A percentile compares a stretch with the other conserved stretches of the same genome.
These are phyloP conservation scores for Dugesia japonica DNA, from an alignment of 2,888 invertebrate species.

Conservation along the genomic window DNA sequence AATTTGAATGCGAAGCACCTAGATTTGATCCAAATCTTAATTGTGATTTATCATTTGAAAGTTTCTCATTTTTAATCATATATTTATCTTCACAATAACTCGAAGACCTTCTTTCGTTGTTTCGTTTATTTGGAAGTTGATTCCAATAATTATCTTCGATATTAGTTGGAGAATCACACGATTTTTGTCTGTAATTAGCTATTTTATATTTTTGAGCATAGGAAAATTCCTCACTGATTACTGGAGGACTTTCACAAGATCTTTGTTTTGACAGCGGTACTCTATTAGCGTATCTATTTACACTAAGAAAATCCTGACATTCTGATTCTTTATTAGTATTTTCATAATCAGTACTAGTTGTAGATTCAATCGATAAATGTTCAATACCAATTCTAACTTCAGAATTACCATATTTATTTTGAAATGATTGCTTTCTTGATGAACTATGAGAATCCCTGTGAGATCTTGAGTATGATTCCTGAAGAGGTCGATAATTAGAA, in stretches of 20 bases:
- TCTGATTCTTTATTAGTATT: background rate
- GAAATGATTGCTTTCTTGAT: background rate
- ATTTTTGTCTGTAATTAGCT: background rate
- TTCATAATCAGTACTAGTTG: background rate
- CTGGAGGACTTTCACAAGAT: constrained; percentile 20
- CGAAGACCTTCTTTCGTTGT: background rate
- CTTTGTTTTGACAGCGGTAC: background rate
- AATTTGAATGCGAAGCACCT: background rate
- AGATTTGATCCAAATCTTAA: background rate
- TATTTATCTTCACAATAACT: constrained; percentile 8
- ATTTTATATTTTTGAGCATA: constrained; percentile 11
- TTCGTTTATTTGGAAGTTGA: background rate
- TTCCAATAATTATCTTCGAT: background rate
- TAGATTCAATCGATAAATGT: background rate
- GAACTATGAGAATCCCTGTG: background rate
- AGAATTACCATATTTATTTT: background rate
- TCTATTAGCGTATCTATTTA: background rate
- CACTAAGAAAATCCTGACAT: background rate
- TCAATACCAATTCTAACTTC: background rate
- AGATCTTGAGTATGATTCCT: background rate
- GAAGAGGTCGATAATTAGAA: background rate
- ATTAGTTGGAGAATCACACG: background rate
- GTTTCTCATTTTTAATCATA: background rate
- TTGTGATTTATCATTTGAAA: background rate
- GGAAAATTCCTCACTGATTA: background rate